Percentiles rank a stretch among this genome's conserved stretches.
Conservation (phyloP, 2,113 vertebrate genomes). For the Chinchilla lanigera region DNA sequence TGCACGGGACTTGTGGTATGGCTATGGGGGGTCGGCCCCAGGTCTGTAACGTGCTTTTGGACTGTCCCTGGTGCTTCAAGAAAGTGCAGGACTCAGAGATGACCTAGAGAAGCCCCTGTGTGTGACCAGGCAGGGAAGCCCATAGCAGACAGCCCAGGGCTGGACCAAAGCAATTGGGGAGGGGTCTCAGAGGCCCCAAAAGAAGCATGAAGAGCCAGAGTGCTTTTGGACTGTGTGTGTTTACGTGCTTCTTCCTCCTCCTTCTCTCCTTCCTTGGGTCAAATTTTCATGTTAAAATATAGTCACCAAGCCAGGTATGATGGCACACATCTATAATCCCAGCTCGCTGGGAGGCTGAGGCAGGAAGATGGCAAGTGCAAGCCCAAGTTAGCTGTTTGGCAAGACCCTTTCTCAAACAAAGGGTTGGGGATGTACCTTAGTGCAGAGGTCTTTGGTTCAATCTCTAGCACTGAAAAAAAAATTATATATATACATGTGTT, state of each 20-base stretch:
- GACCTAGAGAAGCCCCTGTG: accelerated
- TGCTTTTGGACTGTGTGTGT: neutral
- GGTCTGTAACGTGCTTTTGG: neutral
- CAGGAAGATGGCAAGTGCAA: neutral
- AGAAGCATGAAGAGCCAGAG: neutral
- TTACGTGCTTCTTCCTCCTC: accelerated
- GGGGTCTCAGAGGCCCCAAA: neutral
- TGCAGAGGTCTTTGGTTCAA: neutral
- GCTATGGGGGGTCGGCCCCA: neutral
- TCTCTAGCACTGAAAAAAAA: neutral
- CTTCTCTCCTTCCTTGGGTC: neutral
- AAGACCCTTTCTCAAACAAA: neutral
- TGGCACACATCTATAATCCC: neutral
- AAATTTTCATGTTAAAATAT: neutral
- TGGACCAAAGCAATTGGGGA: neutral
- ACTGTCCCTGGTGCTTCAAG: neutral
- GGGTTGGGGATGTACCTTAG: neutral
- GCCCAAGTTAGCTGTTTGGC: neutral
- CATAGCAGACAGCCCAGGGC: neutral
- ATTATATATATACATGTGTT: neutral
- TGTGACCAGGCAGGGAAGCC: neutral
- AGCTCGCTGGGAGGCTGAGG: neutral
- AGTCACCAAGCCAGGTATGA: neutral
- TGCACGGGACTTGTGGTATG: accelerated
- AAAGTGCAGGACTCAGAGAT: neutral